Evolutionary conservation across 2,113 vertebrate genomes (phyloP), one percentile per base, ranked within the genome.

Genomic region (Onychostruthus taczanowskii): DNA sequence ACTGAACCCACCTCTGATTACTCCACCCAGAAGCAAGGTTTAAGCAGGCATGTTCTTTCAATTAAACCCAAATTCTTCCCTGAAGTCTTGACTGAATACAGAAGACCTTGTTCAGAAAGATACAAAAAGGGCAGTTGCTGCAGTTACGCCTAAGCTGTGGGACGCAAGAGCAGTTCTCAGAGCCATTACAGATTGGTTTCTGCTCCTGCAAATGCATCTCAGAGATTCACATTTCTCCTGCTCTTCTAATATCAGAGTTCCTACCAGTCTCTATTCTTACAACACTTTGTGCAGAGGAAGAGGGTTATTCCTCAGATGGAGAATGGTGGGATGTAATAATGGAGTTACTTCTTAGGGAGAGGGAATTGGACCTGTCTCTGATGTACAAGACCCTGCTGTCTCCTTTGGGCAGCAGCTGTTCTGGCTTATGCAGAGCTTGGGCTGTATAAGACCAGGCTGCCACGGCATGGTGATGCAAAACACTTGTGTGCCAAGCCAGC

Each of bases 1-100:
- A 88, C 79, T 37, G 75, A 93, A 63, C 39, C 68, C 76, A 69
- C 62, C 41, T 74, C 87, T 68, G 61, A 90, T 90, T 95, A 84
- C 87, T 94, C 90, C 90, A 78, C 86, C 90, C 85, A 91, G 87
- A 90, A 95, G 75, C 70, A 80, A 91, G 47, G 47, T 90, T 96
- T 95, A 88, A 95, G 72, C 78, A 93, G 37, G 31, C 31, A 4
- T 50, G 58, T 87, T 93, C 90, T 91, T 95, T 94, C 68, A 91
- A 88, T 95, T 84, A 90, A 91, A 78, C 76, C 46, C 72, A 83
- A 93, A 59, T 91, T 96, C 77, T 81, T 88, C 78, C 49, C 74
- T 28, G 46, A 86, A 74, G 56, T 92, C 83, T 80, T 81, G 56
- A 61, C 46, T 27, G 6, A 77, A 80, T 93, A 83, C 59, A 84